Percentiles rank a stretch among this genome's conserved stretches.
Evolutionary conservation across 30 jellyfish, hydroid and myxozoan genomes (phyloP).

Genomic region (Turritopsis dohrnii): DNA sequence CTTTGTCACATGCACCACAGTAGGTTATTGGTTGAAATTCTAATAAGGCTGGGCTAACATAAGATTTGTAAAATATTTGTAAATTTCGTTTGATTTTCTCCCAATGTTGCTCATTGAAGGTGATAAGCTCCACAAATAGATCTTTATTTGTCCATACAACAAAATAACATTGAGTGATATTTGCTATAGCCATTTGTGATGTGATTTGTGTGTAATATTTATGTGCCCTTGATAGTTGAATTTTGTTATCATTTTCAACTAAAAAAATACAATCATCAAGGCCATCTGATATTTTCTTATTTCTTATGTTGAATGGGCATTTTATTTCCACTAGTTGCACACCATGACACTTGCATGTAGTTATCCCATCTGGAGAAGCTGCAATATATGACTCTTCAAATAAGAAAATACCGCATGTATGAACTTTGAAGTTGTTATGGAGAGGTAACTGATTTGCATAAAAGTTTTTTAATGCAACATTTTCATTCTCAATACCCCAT

Average conservation of each 20-base stretch:
- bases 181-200: background rate
- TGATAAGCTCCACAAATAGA: background rate
- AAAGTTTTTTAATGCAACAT: constrained; percentile 31
- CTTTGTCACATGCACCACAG: constrained; percentile 58
- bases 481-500: constrained; percentile 43
- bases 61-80: constrained; percentile 22
- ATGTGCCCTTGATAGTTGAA: constrained; percentile 16
- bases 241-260: background rate
- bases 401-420: constrained; percentile 18
- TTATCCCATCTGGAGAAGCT: constrained; percentile 51
- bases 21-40: too few relatives aligned
- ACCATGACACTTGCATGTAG: constrained; percentile 35
- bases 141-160: constrained; percentile 2
- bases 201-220: constrained; percentile 44
- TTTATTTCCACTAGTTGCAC: constrained; percentile 13
- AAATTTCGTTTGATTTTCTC: background rate
- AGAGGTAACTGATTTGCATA: constrained; percentile 3
- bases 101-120: background rate
- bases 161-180: background rate
- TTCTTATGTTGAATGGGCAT: constrained; percentile 37
- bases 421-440: constrained; percentile 14
- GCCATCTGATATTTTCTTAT: constrained; percentile 19
- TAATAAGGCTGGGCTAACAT: too few relatives aligned
- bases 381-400: constrained; percentile 27
- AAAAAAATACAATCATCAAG: constrained; percentile 19